phyloP scores from a whole-genome alignment of 2,888 invertebrate species.

The Rhimphoctona megacephalus region DNA sequence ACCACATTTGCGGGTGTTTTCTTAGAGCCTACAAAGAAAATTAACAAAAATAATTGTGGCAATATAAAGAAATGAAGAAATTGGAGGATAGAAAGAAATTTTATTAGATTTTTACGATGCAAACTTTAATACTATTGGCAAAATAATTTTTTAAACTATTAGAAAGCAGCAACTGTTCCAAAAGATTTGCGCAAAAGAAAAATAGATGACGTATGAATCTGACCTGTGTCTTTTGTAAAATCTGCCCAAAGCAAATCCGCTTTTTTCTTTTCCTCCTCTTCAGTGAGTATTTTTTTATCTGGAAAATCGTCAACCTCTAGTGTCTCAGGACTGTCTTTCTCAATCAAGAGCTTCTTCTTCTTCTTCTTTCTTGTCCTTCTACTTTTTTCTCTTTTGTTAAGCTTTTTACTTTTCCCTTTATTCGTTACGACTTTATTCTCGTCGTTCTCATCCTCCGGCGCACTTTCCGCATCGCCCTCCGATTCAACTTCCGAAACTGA shows the following conservation, averaged over 20 bases:
- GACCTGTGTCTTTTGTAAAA: constrained; percentile 90
- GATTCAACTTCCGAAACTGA: constrained; percentile 89
- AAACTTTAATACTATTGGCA: not conserved
- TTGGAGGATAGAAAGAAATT: no score
- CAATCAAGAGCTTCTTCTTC: constrained; percentile 50
- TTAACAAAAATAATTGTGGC: no score
- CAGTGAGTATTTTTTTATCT: constrained; percentile 81
- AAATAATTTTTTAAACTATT: not conserved
- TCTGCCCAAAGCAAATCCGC: constrained; percentile 93
- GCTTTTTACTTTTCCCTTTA: constrained; percentile 74
- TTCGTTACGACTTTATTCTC: constrained; percentile 76
- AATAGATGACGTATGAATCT: not conserved
- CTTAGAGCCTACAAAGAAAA: no score
- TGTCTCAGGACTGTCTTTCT: constrained; percentile 76
- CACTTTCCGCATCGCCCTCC: constrained; percentile 88
- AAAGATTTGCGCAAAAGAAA: not conserved
- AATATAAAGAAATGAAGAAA: no score
- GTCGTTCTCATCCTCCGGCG: constrained; percentile 86
- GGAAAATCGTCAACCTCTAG: constrained; percentile 78
- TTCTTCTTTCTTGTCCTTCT: constrained; percentile 65
- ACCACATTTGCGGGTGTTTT: no score
- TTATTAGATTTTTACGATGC: no score
- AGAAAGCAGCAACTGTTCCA: not conserved
- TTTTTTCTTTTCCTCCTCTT: constrained; percentile 89
- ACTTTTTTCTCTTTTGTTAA: constrained; percentile 74